Percentiles rank a stretch among this genome's conserved stretches.
Conservation (phyloP, 92 coral and sea anemone genomes). For the Pocillopora meandrina region DNA sequence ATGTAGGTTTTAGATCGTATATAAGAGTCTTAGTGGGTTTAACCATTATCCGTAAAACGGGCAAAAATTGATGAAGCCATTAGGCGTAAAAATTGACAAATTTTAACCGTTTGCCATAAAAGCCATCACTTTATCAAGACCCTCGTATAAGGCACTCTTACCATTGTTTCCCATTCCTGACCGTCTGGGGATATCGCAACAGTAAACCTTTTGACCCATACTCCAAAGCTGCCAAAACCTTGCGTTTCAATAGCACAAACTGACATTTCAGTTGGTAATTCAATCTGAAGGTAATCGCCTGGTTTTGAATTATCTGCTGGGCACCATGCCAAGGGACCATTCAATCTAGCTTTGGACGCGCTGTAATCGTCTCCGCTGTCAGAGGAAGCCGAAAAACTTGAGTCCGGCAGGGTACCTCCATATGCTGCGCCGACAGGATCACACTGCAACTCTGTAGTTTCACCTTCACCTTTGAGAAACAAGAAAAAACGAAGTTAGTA, state of each 20-base stretch:
- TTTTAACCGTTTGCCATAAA: no score
- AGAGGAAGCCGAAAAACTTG: slow-evolving; percentile 1
- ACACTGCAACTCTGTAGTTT: neutral
- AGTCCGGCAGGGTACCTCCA: neutral
- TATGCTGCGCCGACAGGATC: neutral
- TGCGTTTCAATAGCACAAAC: neutral
- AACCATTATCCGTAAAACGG: no score
- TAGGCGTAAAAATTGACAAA: no score
- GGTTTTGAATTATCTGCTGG: neutral
- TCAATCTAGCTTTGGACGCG: neutral
- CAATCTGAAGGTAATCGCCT: neutral
- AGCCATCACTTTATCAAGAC: no score
- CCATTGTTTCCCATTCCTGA: neutral
- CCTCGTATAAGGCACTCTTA: neutral
- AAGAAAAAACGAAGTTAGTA: no score
- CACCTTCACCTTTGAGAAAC: no score
- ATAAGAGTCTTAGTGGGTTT: no score
- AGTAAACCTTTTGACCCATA: neutral
- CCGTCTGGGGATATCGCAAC: neutral
- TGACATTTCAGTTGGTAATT: neutral
- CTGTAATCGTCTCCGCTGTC: neutral
- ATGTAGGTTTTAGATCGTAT: no score
- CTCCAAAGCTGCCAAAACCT: neutral
- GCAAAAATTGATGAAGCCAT: no score
- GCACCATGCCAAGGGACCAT: slow-evolving; percentile 1